These are phyloP conservation scores for Orbicella faveolata DNA, from an alignment of 64 coral and sea anemone genomes.

Conservation along the genomic window DNA sequence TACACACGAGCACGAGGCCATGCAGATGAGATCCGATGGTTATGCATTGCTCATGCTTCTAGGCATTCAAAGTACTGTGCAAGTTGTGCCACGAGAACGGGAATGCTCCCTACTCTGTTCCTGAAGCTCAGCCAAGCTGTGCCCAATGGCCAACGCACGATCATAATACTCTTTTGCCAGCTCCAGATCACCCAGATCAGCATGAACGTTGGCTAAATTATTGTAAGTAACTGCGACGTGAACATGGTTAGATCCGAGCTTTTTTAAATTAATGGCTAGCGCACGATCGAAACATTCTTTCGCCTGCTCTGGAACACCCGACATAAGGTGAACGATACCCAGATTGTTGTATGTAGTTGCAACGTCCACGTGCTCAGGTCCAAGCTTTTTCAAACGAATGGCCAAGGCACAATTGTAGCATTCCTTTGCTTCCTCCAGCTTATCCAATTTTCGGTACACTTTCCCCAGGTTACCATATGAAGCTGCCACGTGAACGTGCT, in stretches of 20 bases:
- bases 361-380: not conserved
- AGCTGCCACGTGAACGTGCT: constrained; percentile 23
- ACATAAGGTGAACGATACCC: not conserved
- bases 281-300: not conserved
- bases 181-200: not conserved
- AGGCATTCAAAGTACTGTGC: not conserved
- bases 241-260: not conserved
- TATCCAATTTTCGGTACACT: not conserved
- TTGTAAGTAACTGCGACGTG: not conserved
- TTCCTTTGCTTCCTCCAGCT: not conserved
- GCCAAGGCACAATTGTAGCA: constrained; percentile 4
- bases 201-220: not conserved
- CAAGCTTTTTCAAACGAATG: not conserved
- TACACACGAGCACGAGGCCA: not conserved
- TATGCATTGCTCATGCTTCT: not conserved
- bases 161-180: not conserved
- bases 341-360: not conserved
- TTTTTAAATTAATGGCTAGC: not conserved
- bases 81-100: not conserved
- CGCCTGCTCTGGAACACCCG: not conserved
- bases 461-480: not conserved
- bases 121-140: not conserved
- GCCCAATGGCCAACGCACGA: not conserved
- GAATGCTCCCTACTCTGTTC: not conserved
- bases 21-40: too few species aligned